Evolutionary conservation across 2,888 invertebrate species (phyloP).

Genomic region (Meandrusa payeni): DNA sequence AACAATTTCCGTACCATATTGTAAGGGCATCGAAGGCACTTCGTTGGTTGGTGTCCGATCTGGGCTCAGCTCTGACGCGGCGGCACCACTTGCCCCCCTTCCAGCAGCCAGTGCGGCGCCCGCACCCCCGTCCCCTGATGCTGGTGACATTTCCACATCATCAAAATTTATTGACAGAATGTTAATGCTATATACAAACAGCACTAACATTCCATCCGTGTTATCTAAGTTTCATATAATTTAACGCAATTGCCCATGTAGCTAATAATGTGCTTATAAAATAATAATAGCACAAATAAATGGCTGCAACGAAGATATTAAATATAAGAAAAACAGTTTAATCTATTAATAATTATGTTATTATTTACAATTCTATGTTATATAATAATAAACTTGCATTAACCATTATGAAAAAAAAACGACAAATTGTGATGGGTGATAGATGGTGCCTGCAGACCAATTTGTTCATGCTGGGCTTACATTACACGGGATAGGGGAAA

Average conservation of each 20-base stretch:
- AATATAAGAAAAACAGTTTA: too few species aligned
- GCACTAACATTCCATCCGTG: too few species aligned
- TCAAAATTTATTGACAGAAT: not conserved
- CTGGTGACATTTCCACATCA: slow-evolving; percentile 38
- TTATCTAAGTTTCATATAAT: too few species aligned
- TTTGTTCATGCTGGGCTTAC: slow-evolving; percentile 16
- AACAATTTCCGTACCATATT: too few species aligned
- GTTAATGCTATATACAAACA: not conserved
- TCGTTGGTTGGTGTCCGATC: slow-evolving; percentile 79
- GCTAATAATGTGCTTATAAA: slow-evolving; percentile 7
- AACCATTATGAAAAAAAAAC: not conserved
- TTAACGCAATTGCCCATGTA: slow-evolving; percentile 6
- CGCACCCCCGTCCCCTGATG: slow-evolving; percentile 74
- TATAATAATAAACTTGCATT: too few species aligned
- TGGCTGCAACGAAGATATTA: not conserved
- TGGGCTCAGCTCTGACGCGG: slow-evolving; percentile 70
- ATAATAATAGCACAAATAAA: not conserved
- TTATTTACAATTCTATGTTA: too few species aligned
- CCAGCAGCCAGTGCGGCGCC: slow-evolving; percentile 66
- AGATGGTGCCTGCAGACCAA: slow-evolving; percentile 11
- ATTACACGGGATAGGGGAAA: not conserved
- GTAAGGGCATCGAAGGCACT: slow-evolving; percentile 73
- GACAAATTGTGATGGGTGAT: slow-evolving; percentile 1
- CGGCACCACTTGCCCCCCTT: slow-evolving; percentile 65
- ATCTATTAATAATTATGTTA: too few species aligned